Evolutionary conservation across 2,797 vertebrate genomes (phyloP).

Genomic region (Crenuchus spilurus): DNA sequence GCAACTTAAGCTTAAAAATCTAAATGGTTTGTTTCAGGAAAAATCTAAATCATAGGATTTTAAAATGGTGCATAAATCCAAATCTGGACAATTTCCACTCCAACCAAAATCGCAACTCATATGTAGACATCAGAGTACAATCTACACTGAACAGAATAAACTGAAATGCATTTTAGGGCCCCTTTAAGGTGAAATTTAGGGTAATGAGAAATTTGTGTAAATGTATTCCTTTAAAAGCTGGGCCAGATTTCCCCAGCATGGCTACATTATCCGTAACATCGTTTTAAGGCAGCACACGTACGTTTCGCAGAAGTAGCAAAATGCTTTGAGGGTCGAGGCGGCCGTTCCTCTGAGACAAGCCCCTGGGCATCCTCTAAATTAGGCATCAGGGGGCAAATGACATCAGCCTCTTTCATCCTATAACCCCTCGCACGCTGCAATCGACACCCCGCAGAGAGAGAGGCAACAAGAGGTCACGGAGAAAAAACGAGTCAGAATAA

Average conservation of each 20-base stretch:
- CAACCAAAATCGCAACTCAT: no score
- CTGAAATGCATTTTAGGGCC: no score
- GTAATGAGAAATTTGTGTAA: not conserved
- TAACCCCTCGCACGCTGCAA: slow-evolving; percentile 31
- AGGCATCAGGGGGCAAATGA: slow-evolving; percentile 41
- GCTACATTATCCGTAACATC: not conserved
- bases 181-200: not conserved
- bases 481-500: not conserved
- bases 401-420: slow-evolving; percentile 45
- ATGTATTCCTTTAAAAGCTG: not conserved
- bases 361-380: slow-evolving; percentile 50
- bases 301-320: slow-evolving; percentile 30
- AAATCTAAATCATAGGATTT: no score
- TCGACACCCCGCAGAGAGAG: slow-evolving; percentile 29
- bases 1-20: no score
- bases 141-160: no score
- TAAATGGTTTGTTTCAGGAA: no score
- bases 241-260: not conserved
- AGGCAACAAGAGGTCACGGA: slow-evolving; percentile 33
- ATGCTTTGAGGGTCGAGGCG: slow-evolving; percentile 38
- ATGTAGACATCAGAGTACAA: no score
- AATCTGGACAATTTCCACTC: no score
- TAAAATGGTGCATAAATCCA: no score
- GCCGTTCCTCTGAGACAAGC: slow-evolving; percentile 37
- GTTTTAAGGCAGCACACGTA: slow-evolving; percentile 46